Percentiles rank a stretch among this genome's conserved stretches.
Evolutionary conservation across 2,797 vertebrate genomes (phyloP).

Genomic region (Prunella strophiata): DNA sequence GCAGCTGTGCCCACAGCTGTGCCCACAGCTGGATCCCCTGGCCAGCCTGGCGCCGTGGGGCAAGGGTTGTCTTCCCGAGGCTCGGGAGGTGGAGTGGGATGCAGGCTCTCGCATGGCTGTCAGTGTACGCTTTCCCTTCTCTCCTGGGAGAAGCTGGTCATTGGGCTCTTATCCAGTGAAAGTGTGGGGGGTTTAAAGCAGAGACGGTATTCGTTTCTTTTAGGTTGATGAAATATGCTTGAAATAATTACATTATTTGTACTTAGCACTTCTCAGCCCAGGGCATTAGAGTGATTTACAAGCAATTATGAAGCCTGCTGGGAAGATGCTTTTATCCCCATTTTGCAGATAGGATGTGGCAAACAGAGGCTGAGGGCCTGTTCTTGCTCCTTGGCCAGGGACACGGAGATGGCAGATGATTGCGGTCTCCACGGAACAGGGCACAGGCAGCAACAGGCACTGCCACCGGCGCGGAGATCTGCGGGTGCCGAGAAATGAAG

Average conservation of each 20-base stretch:
- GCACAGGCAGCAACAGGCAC: not conserved
- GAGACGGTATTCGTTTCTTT: not conserved
- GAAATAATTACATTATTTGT: not conserved
- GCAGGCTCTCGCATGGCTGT: not conserved
- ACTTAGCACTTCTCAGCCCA: slow-evolving; percentile 11
- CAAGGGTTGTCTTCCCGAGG: fast-evolving
- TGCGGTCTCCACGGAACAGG: not conserved
- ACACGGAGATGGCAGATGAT: fast-evolving
- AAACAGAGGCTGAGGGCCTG: not conserved
- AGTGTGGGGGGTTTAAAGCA: not conserved
- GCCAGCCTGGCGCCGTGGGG: not conserved
- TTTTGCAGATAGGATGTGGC: not conserved
- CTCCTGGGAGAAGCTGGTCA: not conserved
- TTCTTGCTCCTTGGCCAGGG: not conserved
- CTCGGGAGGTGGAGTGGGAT: not conserved
- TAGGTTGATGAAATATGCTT: not conserved
- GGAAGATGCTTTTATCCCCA: not conserved
- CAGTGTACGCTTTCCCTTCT: not conserved
- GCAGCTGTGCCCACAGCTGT: not conserved
- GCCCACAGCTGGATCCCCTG: not conserved
- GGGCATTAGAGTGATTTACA: slow-evolving; percentile 6
- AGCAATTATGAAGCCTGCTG: not conserved
- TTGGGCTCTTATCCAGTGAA: not conserved
- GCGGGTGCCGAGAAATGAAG: not conserved
- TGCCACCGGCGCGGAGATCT: fast-evolving